Evolutionary conservation across 2,797 vertebrate genomes (phyloP), one percentile per base, ranked within the genome.

Genomic region (Sebastes cheni): DNA sequence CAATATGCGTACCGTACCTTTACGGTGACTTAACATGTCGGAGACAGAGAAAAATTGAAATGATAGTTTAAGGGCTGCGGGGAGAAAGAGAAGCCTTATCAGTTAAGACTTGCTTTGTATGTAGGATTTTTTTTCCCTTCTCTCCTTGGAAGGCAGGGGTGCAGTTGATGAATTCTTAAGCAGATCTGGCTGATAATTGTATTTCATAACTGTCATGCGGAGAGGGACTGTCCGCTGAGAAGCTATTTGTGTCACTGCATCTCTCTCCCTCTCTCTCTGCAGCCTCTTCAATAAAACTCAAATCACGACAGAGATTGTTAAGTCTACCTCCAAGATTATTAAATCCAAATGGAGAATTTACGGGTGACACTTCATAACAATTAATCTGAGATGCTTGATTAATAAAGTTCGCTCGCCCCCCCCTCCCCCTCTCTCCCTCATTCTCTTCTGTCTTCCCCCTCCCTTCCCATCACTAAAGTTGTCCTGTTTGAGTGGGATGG

Each of bases 181-280:
- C 97, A 98, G 97, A 98, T 98, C 97, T 97, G 92, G 95, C 97
- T 97, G 97, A 98, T 98, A 98, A 98, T 98, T 98, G 97, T 98
- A 96, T 98, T 97, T 98, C 97, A 96, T 97, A 97, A 95, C 97
- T 98, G 97, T 98, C 97, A 97, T 90, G 89, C 85, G 91, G 81
- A 95, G 93, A 96, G 95, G 95, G 94, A 95, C 96, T 95, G 96
- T 97, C 97, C 97, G 95, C 94, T 88, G 95, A 95, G 96, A 97
- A 95, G 96, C 96, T 96, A 94, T 97, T 94, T 96, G 96, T 97
- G 97, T 97, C 97, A 95, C 91, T 91, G 92, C 91, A 91, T 90
- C 88, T 72, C 79, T 76, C 85, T 81, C 89, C 25, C 61, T 65
- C 87, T 75, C 81, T 36, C 80, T 74, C 87, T 67, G 91, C 95